Evolutionary conservation across 2,113 vertebrate genomes (phyloP), one percentile per base, ranked within the genome.

Genomic region (Micronisus gabar): DNA sequence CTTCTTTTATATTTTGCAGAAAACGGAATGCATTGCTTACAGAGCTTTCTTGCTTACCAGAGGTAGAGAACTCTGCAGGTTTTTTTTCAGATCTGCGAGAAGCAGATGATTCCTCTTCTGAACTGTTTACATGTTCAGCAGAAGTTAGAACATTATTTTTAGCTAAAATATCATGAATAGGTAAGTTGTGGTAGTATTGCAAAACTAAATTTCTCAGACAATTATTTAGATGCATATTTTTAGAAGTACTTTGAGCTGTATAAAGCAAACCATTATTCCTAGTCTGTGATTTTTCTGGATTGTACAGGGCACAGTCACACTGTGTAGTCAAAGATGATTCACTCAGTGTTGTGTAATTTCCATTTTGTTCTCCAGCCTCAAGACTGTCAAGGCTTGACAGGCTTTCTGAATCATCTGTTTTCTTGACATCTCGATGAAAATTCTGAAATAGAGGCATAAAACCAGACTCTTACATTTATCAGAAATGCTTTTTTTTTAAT

Each of bases 341-440:
- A 68, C 23, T 92, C 22, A 87, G 41, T 67, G 93, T 90, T 86
- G 81, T 78, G 84, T 93, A 97, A 79, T 88, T 94, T 81, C 95
- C 97, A 88, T 97, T 97, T 95, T 67, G 93, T 22, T 98, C 98
- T 73, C 98, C 98, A 86, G 94, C 97, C 74, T 99, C 99, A 96
- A 99, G 98, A 93, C 99, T 99, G 97, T 99, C 99, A 94, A 98
- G 95, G 96, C 99, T 99, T 29, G 97, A 99, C 72, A 99, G 85
- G 75, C 98, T 99, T 94, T 99, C 99, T 86, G 98, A 98, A 91
- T 96, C 97, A 74, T 97, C 95, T 95, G 97, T 94, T 80, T 98
- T 96, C 86, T 98, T 97, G 92, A 98, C 93, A 94, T 98, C 98
- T 95, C 98, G 95, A 94, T 97, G 95, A 95, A 98, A 98, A 95